Base-by-base conservation (phyloP, 1,140 invertebrate genomes). In the Cydia strobilella region DNA sequence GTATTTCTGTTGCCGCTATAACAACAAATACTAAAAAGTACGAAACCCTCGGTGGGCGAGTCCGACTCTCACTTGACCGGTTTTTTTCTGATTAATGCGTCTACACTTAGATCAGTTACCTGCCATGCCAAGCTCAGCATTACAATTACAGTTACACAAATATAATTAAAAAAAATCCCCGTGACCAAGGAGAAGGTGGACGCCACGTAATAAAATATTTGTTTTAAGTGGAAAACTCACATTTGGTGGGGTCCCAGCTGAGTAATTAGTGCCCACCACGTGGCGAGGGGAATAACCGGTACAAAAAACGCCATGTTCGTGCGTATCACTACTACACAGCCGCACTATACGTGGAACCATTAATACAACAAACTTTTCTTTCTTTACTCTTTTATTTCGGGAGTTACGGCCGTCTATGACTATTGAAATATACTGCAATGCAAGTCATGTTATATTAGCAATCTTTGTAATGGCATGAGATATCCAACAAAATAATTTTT, bases 201-300 rank as follows among this genome's bases (percentile, higher is more conserved):
- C n/a, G 31, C 3, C 15, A 69, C 15, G 74, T 75, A 75, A 71
- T 75, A 75, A 75, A 75, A 65, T 79, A 80, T 85, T 79, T 81
- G 80, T 86, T 69, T 86, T 81, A 79, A 88, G 82, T 88, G 83
- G 83, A 85, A 89, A 86, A 88, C 84, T 85, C 81, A 79, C 81
- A 84, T 84, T 83, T 77, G 82, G 79, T 82, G 82, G 77, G 74
- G 86, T 86, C 86, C 85, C 90, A 92, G 90, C 90, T 92, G 90
- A 89, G 86, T 83, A 92, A 92, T 92, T 92, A 92, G 87, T 83
- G 82, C 75, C 84, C 82, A 82, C 85, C 85, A 90, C 87, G 89
- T 90, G 89, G 83, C 79, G 84, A 80, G 89, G 90, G 89, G 89
- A 90, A 86, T 83, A 86, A 85, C 86, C 85, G 84, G 48, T 77